Evolutionary conservation across 2,797 vertebrate genomes (phyloP).

Genomic region (Anas bahamensis): DNA sequence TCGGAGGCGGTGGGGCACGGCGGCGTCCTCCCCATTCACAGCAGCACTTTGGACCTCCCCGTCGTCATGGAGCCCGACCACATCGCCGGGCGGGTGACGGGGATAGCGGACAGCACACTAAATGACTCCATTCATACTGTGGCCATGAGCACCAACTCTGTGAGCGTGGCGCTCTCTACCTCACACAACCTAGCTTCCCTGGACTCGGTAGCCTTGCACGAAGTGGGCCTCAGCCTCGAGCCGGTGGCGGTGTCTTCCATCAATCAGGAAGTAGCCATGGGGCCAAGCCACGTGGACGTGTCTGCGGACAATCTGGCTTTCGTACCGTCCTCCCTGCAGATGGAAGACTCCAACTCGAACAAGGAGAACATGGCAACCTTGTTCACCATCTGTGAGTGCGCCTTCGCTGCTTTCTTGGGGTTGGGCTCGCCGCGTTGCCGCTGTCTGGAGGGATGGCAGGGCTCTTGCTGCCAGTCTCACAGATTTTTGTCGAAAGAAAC

Average conservation of each 20-base stretch:
- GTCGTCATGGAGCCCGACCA: slow-evolving; percentile 95
- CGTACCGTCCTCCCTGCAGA: slow-evolving; percentile 91
- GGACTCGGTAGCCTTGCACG: slow-evolving; percentile 92
- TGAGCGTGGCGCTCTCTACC: slow-evolving; percentile 94
- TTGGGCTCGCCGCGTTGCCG: neutral
- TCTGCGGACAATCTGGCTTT: slow-evolving; percentile 92
- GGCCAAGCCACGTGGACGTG: slow-evolving; percentile 82
- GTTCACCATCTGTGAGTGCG: slow-evolving; percentile 93
- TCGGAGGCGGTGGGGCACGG: slow-evolving; percentile 87
- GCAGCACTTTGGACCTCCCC: slow-evolving; percentile 91
- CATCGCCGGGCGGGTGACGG: slow-evolving; percentile 82
- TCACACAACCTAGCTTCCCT: slow-evolving; percentile 89
- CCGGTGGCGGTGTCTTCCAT: slow-evolving; percentile 93
- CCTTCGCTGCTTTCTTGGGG: neutral
- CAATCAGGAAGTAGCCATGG: slow-evolving; percentile 92
- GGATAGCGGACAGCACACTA: slow-evolving; percentile 81
- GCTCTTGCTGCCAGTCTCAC: neutral
- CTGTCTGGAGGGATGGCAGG: neutral
- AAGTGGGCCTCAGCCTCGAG: slow-evolving; percentile 92
- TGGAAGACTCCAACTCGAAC: slow-evolving; percentile 93
- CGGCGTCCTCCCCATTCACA: slow-evolving; percentile 90
- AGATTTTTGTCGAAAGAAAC: neutral
- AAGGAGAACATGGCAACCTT: slow-evolving; percentile 95
- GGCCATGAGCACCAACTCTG: slow-evolving; percentile 89
- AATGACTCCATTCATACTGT: slow-evolving; percentile 83